Base-by-base conservation (phyloP, 2,888 invertebrate species). In the Aporophyla lueneburgensis region DNA sequence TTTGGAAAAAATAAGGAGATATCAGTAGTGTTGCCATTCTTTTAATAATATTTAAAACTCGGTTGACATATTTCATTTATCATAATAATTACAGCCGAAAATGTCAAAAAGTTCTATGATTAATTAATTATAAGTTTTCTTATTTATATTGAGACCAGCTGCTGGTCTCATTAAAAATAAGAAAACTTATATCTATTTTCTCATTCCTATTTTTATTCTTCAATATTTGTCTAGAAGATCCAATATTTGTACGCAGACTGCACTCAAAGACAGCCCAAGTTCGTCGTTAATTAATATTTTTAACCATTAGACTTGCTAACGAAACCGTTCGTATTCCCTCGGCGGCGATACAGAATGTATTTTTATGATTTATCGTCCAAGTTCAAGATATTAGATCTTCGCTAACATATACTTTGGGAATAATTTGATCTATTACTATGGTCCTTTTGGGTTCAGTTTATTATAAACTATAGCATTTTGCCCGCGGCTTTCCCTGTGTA, bases 351-450 rank as follows among this genome's bases (percentile, higher is more conserved):
- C 40, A 75, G 66, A 71, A 68, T 80, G 65, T 82, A 76, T 85
- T 83, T 85, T 81, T 85, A 73, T 83, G 81, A 85, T 85, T 78
- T 78, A 85, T 85, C 40, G 66, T 33, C 12, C 51, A 67, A 80
- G 75, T 85, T 85, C 53, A 58, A 68, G 40, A 68, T 61, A 69
- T 73, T 40, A 77, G 61, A 71, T 69, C 33, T 71, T 56, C 51
- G 65, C 61, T 68, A 71, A 74, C 62, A 72, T 71, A 76, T 56
- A 53, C 53, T 65, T 78, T 21, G 78, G 76, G 74, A 76, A 56
- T 81, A 43, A 49, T 62, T 71, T 76, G 80, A 83, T 80, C 33
- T 71, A 80, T 70, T 54, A 43, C 66, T 72, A 66, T 63, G 49
- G 49, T 67, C 12, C 43, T 67, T 54, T 67, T 21, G 5, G 54